Evolutionary conservation across 2,888 invertebrate genomes (phyloP).

Genomic region (Arctia plantaginis): DNA sequence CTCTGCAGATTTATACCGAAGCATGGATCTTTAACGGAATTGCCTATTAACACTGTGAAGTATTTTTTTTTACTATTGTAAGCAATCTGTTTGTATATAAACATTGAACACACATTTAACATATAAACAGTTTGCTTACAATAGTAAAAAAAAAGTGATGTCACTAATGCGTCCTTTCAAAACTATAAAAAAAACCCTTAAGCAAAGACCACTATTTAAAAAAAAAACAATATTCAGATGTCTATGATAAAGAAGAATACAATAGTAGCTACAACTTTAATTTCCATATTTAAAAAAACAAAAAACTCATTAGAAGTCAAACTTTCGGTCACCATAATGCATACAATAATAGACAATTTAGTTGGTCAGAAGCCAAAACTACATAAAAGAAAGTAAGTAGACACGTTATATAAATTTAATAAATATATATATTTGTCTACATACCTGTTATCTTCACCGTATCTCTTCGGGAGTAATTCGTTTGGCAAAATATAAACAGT

Average conservation of each 20-base stretch:
- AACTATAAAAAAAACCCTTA: too few species aligned
- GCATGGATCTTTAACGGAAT: too few species aligned
- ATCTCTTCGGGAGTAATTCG: constrained; percentile 81
- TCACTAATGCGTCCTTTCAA: too few species aligned
- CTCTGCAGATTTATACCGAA: too few species aligned
- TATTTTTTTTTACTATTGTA: too few species aligned
- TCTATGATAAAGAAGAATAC: background rate
- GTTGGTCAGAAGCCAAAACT: constrained; percentile 14
- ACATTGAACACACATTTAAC: too few species aligned
- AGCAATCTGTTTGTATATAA: too few species aligned
- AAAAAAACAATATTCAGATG: background rate
- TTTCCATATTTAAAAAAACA: background rate
- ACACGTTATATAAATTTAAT: background rate
- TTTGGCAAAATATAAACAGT: constrained; percentile 84
- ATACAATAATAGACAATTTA: constrained; percentile 4
- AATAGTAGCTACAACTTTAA: background rate
- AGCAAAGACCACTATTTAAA: background rate
- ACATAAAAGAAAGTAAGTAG: background rate
- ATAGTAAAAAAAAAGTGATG: too few species aligned
- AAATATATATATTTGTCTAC: background rate
- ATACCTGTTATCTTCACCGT: constrained; percentile 77
- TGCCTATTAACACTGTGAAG: too few species aligned
- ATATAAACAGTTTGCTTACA: too few species aligned
- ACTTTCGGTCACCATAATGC: background rate
- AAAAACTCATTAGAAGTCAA: background rate